Percentiles rank a stretch among this genome's conserved stretches.
Conservation (phyloP, 2,113 vertebrate species). For the Notiomystis cincta region DNA sequence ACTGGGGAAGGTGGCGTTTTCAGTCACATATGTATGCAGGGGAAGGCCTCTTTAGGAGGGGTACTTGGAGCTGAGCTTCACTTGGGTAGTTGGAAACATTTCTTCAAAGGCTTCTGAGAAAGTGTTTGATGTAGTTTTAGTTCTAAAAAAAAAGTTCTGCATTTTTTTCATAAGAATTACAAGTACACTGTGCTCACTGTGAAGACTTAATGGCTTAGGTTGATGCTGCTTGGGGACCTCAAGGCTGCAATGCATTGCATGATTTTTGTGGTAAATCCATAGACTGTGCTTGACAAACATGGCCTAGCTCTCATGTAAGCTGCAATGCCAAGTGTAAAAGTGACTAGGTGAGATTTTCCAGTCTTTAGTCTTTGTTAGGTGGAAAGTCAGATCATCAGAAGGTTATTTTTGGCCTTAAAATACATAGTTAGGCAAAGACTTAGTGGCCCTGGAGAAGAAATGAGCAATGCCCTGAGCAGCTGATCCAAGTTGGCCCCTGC, state of each 20-base stretch:
- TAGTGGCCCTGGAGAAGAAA: background rate
- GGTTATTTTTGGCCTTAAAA: constrained; percentile 45
- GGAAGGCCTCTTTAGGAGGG: background rate
- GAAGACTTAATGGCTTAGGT: background rate
- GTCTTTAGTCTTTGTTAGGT: constrained; percentile 33
- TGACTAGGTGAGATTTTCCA: constrained; percentile 49
- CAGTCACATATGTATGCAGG: background rate
- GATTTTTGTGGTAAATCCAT: background rate
- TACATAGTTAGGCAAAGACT: background rate
- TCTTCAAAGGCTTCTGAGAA: constrained; percentile 11
- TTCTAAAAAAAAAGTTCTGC: background rate
- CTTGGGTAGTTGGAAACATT: background rate
- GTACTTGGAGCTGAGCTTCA: background rate
- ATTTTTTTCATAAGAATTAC: background rate
- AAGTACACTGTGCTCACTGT: background rate
- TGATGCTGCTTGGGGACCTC: background rate
- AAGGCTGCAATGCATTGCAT: background rate
- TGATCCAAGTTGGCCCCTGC: background rate
- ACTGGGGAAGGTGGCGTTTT: background rate
- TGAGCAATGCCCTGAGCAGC: background rate
- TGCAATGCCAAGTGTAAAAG: background rate
- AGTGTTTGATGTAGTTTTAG: background rate
- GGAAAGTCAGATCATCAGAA: constrained; percentile 13
- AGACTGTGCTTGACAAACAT: background rate
- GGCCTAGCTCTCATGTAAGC: background rate